A percentile compares a stretch with the other conserved stretches of the same genome.
Evolutionary conservation across 2,888 invertebrate genomes (phyloP).

Genomic region (Lithophane socia): DNA sequence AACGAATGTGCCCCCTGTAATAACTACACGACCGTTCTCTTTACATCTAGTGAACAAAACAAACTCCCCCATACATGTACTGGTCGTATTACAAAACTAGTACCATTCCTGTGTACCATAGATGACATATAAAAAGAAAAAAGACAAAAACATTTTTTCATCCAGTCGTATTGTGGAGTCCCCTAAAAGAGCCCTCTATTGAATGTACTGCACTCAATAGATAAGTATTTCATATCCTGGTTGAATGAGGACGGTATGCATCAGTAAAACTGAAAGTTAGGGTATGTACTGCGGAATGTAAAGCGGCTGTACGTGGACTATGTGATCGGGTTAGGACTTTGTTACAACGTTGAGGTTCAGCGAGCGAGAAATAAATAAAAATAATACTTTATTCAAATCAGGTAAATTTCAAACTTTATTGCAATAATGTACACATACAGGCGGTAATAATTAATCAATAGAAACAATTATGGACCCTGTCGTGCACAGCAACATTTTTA

Average conservation of each 20-base stretch:
- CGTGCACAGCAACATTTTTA: no score
- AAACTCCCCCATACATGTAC: conserved; percentile 29
- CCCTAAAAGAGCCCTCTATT: conserved; percentile 68
- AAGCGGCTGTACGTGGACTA: conserved; percentile 56
- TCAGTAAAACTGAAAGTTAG: conserved; percentile 72
- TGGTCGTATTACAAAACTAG: conserved; percentile 26
- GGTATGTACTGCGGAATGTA: conserved; percentile 58
- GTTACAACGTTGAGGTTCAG: conserved; percentile 50
- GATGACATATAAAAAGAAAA: conserved; percentile 46
- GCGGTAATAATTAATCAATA: no score
- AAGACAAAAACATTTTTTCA: conserved; percentile 59
- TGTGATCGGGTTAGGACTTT: conserved; percentile 39
- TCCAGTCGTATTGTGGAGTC: conserved; percentile 44
- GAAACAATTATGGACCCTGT: no score
- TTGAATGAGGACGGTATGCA: conserved; percentile 68
- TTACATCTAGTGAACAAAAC: conserved; percentile 37
- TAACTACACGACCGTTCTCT: neutral
- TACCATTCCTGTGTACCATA: conserved; percentile 11
- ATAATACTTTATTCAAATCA: neutral
- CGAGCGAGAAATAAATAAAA: neutral
- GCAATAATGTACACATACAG: no score
- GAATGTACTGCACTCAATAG: conserved; percentile 74
- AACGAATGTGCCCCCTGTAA: neutral
- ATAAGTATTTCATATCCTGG: conserved; percentile 75
- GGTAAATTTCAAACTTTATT: neutral